Conservation (phyloP, 2,797 vertebrate species). For the Hippopotamyrus pictus region DNA sequence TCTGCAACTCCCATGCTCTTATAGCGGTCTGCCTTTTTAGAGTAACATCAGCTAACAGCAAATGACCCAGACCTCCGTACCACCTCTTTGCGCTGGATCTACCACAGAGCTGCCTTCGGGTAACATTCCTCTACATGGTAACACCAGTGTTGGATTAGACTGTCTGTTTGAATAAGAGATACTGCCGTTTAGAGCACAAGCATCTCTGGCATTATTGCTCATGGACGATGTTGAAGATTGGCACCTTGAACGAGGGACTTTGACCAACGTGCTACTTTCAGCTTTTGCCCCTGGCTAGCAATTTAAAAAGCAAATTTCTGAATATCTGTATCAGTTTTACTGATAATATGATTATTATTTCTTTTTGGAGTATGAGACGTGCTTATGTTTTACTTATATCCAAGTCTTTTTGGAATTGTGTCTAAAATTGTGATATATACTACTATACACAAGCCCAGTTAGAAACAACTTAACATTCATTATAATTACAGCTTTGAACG, state of each 20-base stretch:
- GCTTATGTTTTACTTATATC: not conserved
- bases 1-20: not conserved
- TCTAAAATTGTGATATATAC: not conserved
- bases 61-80: not conserved
- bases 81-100: not conserved
- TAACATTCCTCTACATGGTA: not conserved
- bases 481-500: conserved; percentile 10
- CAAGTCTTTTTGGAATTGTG: not conserved
- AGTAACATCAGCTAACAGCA: not conserved
- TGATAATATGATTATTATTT: not conserved
- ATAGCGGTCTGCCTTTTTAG: not conserved
- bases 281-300: not conserved
- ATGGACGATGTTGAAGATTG: not conserved
- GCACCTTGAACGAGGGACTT: not conserved
- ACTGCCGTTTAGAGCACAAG: conserved; percentile 10
- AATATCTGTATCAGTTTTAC: not conserved
- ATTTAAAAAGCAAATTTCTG: not conserved
- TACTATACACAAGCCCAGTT: not conserved
- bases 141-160: conserved; percentile 8
- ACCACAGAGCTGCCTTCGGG: conserved; percentile 12
- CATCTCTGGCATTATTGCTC: not conserved
- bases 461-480: not conserved
- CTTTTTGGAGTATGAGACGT: not conserved
- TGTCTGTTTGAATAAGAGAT: conserved; percentile 20
- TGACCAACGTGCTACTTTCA: not conserved